Evolutionary conservation across 2,888 invertebrate species (phyloP).

Genomic region (Mesorhabditis spiculigera): DNA sequence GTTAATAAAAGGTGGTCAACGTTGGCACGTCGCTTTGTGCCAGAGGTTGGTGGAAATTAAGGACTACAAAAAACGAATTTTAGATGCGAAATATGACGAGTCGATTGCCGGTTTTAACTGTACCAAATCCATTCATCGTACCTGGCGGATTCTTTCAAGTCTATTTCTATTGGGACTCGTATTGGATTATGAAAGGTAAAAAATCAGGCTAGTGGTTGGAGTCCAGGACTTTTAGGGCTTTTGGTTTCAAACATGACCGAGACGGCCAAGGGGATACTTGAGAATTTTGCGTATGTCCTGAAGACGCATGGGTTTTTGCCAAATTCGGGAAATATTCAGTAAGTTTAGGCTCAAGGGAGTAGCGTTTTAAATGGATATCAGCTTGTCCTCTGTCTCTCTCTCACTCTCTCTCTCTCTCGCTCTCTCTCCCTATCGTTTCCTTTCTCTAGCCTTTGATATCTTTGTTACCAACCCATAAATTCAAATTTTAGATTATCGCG

Average conservation of each 20-base stretch:
- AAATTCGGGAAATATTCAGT: conserved; percentile 85
- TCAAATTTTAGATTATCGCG: conserved; percentile 35
- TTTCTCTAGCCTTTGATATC: too few relatives aligned
- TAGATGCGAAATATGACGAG: not conserved
- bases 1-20: conserved; percentile 36
- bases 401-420: too few relatives aligned
- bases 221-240: conserved; percentile 63
- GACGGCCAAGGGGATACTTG: conserved; percentile 77
- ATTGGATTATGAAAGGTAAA: conserved; percentile 78
- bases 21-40: conserved; percentile 31
- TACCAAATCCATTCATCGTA: conserved; percentile 72
- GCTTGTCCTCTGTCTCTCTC: too few relatives aligned
- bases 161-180: conserved; percentile 88
- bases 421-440: too few relatives aligned
- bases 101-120: conserved; percentile 78
- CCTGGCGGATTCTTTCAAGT: conserved; percentile 70
- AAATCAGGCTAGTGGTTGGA: too few relatives aligned
- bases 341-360: conserved; percentile 52
- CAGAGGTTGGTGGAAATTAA: conserved; percentile 49
- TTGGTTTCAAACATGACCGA: conserved; percentile 77
- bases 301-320: conserved; percentile 70
- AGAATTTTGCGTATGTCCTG: conserved; percentile 79
- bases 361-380: not conserved
- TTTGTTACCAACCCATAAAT: conserved; percentile 13
- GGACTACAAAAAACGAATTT: too few relatives aligned